Evolutionary conservation across 2,113 vertebrate genomes (phyloP).

Genomic region (Turdus rufiventris): DNA sequence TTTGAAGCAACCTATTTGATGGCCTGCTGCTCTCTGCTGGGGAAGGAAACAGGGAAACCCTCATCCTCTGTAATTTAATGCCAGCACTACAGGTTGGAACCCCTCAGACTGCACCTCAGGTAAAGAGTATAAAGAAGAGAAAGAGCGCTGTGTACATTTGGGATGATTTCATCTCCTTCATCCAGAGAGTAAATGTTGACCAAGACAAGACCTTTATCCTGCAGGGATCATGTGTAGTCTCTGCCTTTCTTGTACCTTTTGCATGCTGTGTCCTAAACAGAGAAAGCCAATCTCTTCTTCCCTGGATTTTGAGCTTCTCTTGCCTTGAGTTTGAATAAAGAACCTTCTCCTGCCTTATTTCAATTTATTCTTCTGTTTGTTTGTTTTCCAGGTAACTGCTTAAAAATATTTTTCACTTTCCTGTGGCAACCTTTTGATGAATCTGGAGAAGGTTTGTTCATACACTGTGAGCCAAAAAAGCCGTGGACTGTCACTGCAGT

Average conservation of each 20-base stretch:
- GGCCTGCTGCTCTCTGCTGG: not conserved
- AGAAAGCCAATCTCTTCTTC: not conserved
- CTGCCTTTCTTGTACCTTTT: not conserved
- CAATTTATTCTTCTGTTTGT: not conserved
- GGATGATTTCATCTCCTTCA: constrained; percentile 35
- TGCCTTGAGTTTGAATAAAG: not conserved
- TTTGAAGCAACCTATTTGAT: not conserved
- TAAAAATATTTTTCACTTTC: not conserved
- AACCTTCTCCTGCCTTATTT: not conserved
- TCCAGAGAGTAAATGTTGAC: constrained; percentile 21
- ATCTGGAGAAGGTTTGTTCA: not conserved
- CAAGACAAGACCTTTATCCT: constrained; percentile 23
- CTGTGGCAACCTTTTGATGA: not conserved
- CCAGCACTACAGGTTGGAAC: not conserved
- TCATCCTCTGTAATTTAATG: not conserved
- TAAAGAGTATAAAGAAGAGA: not conserved
- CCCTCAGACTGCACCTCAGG: not conserved
- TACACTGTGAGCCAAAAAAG: not conserved
- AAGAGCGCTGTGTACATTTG: not conserved
- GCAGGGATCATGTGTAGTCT: not conserved
- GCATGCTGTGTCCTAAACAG: not conserved
- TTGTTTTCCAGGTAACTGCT: not conserved
- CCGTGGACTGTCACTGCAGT: not conserved
- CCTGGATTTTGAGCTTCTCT: not conserved
- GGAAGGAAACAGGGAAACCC: not conserved